Evolutionary conservation across 2,113 vertebrate genomes (phyloP), one percentile per base, ranked within the genome.

Genomic region (Corythornis vintsioides): DNA sequence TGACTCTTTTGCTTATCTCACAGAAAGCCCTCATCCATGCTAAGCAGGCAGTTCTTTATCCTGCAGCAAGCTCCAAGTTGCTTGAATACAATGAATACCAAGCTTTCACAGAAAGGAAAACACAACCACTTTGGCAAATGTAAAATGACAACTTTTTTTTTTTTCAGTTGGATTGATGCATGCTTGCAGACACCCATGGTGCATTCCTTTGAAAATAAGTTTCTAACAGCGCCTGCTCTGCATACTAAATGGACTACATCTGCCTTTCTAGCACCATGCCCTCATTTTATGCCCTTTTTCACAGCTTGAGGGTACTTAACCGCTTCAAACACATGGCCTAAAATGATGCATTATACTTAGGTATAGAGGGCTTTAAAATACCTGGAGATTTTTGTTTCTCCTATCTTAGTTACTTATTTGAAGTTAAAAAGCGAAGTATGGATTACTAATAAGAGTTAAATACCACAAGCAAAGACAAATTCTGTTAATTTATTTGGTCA

Each of bases 91-190:
- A 61, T 16, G 50, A 90, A 81, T 78, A 76, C 86, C 86, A 95
- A 90, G 72, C 52, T 90, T 90, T 94, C 65, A 92, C 70, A 87
- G 82, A 93, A 93, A 92, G 50, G 70, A 92, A 95, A 95, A 81
- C 57, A 93, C 79, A 86, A 88, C 65, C 70, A 72, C 45, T 90
- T 88, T 86, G 92, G 83, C 73, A 95, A 90, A 67, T 0, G 1
- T 48, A 89, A 91, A 48, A 70, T 84, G 77, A 83, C 73, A 89
- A 85, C 26, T 3, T 1, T 16, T 31, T 61, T 16, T 77, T 93
- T 63, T 81, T 93, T 60, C 33, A 69, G 57, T 8, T 69, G 70
- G 55, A 56, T 16, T 88, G 80, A 57, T 2, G 16, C 29, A 84
- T 65, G 77, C 70, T 78, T 81, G 50, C 45, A 93, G 88, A 86